These are phyloP conservation scores for Drosophila kurseongensis DNA, from an alignment of 1,140 invertebrate species.

Conservation along the genomic window DNA sequence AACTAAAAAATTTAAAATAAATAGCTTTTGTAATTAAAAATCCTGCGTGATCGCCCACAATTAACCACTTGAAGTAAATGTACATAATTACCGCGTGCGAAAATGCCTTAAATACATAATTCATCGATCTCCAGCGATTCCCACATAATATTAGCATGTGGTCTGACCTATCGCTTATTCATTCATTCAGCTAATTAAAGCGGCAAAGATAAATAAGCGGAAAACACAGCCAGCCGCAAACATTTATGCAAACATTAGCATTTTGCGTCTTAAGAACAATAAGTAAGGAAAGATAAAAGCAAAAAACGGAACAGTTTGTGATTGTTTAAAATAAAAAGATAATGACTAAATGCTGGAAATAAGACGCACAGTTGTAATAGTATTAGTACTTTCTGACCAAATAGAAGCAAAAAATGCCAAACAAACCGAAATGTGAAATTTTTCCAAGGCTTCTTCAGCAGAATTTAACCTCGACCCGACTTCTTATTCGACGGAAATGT, in stretches of 20 bases:
- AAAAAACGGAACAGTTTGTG: conserved; percentile 53
- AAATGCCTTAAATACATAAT: conserved; percentile 65
- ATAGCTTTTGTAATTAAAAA: background rate
- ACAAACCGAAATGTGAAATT: conserved; percentile 4
- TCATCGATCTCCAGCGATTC: conserved; percentile 59
- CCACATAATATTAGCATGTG: conserved; percentile 76
- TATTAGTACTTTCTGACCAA: conserved; percentile 7
- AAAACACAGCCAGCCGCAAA: conserved; percentile 28
- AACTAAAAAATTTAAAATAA: no score
- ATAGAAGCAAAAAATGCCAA: conserved; percentile 4
- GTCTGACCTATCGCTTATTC: conserved; percentile 37
- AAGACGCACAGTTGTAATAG: conserved; percentile 29
- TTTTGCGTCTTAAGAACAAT: conserved; percentile 41
- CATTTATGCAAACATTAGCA: conserved; percentile 72
- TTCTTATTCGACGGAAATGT: conserved; percentile 41
- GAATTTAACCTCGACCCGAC: conserved; percentile 37
- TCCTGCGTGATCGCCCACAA: conserved; percentile 1
- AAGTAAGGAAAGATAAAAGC: conserved; percentile 39
- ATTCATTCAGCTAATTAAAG: conserved; percentile 68
- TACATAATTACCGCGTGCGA: conserved; percentile 71
- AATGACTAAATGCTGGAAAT: conserved; percentile 26
- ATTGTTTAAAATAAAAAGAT: conserved; percentile 66
- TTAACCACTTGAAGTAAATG: conserved; percentile 9
- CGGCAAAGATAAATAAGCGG: conserved; percentile 74
- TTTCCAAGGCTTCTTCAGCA: conserved; percentile 17